Evolutionary conservation across 2,113 vertebrate genomes (phyloP).

Genomic region (Catharus minimus): DNA sequence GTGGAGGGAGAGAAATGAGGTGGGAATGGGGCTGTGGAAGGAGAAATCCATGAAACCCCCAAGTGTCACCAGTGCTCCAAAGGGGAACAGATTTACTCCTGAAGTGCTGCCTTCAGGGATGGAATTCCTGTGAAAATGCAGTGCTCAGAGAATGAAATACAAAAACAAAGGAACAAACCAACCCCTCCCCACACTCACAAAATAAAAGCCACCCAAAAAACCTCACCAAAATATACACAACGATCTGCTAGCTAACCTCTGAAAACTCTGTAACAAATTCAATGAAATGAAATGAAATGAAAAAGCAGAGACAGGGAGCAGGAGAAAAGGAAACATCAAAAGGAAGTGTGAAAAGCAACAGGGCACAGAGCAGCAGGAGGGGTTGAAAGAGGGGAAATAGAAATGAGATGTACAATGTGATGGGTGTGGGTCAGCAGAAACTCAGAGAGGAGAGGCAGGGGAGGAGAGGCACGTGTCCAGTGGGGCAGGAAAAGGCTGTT

Average conservation of each 20-base stretch:
- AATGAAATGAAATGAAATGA: neutral
- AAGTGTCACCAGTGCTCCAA: neutral
- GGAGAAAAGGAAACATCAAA: neutral
- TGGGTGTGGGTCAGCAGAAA: neutral
- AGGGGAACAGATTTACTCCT: neutral
- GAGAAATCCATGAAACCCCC: neutral
- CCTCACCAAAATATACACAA: neutral
- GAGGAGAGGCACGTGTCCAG: neutral
- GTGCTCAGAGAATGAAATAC: neutral
- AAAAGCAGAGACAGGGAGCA: neutral
- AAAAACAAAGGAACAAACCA: neutral
- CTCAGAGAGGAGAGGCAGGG: too few relatives aligned
- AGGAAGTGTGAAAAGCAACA: neutral
- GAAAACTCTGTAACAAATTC: rapidly evolving
- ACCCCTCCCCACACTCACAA: too few relatives aligned
- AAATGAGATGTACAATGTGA: neutral
- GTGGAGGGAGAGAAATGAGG: neutral
- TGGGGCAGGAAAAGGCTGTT: neutral
- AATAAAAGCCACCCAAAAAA: neutral
- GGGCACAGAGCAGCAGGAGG: neutral
- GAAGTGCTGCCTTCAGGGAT: neutral
- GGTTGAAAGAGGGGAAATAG: neutral
- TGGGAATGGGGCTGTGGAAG: neutral
- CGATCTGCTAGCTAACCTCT: neutral
- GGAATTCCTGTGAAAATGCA: neutral